Base-by-base conservation (phyloP, 1,140 invertebrate species). In the Atta colombica region DNA sequence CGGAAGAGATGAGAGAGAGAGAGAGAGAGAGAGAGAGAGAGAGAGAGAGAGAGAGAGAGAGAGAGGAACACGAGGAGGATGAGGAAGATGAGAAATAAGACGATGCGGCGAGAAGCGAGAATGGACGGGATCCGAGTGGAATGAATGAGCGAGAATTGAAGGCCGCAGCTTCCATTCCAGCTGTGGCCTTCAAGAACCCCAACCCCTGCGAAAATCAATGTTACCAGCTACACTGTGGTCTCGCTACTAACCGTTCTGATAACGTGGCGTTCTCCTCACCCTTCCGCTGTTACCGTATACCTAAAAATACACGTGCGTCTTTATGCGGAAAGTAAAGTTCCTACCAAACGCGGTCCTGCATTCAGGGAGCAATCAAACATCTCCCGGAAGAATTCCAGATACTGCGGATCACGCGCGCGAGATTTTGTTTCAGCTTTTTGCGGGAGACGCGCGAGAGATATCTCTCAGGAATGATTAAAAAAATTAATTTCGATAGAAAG, bases 171-270 rank as follows among this genome's bases (percentile, higher is more conserved):
- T 90, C 84, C 81, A 88, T 87, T 87, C 87, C 77, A 88, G 80
- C 69, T 78, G 74, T 87, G 87, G 87, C 88, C 89, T 90, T 91
- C 87, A 89, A 89, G 86, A 88, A 86, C 74, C 88, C 86, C 86
- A 89, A 90, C 86, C 86, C 92, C 58, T 85, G 80, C 81, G 86
- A 93, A 93, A 93, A 92, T 92, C 92, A 92, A 93, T 92, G 92
- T 89, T 90, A 92, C 81, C 66, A 68, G 69, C 82, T 68, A 51
- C 21, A 25, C 58, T 90, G 65, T 77, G 86, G 89, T 91, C 86
- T 87, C 85, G 85, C 87, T 92, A 91, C 91, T 91, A 91, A 86
- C 90, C 91, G 60, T 91, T 85, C 89, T 87, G 91, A 90, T 91
- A 92, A 93, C 90, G 90, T 91, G 39, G 35, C 58, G 4, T 21